A percentile compares a stretch with the other conserved stretches of the same genome.
These are phyloP conservation scores for Neodiprion pinetum DNA, from an alignment of 1,140 invertebrate genomes.

Conservation along the genomic window DNA sequence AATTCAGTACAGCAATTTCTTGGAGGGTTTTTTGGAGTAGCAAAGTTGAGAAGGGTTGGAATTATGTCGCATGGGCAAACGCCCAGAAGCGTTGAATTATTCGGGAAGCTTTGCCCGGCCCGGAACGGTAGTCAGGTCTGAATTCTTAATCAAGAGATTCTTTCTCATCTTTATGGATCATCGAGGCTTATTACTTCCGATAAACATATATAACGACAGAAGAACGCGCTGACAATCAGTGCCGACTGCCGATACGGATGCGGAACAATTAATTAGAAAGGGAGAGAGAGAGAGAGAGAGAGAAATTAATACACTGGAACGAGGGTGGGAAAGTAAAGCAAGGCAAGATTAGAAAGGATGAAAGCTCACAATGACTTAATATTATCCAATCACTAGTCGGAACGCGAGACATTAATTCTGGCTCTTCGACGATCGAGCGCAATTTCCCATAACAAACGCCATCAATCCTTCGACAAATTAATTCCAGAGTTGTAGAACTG, in stretches of 20 bases:
- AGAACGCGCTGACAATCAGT: no score
- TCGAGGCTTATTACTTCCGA: neutral
- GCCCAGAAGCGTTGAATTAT: constrained; percentile 5
- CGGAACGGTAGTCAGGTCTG: neutral
- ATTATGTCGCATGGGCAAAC: neutral
- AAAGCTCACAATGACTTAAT: neutral
- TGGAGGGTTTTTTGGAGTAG: neutral
- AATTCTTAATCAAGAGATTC: neutral
- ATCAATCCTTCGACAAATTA: neutral
- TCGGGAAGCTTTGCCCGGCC: neutral
- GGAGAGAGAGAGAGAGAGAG: neutral
- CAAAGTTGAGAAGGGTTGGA: neutral
- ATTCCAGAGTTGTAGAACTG: neutral
- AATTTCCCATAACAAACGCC: constrained; percentile 1
- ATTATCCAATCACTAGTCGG: neutral
- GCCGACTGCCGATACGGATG: neutral
- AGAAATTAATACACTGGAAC: neutral
- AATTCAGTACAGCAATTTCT: no score
- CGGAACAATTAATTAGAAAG: neutral
- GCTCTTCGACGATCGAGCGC: neutral
- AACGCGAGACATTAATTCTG: neutral
- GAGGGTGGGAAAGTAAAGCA: neutral
- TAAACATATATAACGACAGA: no score
- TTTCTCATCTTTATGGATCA: neutral
- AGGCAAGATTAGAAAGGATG: neutral